Conservation (phyloP, 1,140 invertebrate genomes). For the Eumeta japonica region DNA sequence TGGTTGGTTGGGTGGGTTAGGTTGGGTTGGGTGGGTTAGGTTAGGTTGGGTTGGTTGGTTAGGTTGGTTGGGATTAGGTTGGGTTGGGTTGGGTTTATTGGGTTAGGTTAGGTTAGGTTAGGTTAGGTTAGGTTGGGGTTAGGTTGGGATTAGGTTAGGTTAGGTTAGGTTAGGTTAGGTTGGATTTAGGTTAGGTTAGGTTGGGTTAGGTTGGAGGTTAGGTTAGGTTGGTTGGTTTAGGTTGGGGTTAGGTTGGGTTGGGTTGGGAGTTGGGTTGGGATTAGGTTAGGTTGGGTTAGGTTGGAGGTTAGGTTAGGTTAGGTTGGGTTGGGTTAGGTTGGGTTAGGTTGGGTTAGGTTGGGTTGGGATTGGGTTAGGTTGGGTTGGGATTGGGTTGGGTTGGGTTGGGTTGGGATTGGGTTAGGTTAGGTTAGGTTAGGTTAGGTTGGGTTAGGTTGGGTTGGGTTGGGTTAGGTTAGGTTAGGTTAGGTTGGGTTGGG, state of each 20-base stretch:
- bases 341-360: constrained; percentile 29
- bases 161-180: constrained; percentile 29
- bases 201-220: too few species aligned
- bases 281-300: constrained; percentile 33
- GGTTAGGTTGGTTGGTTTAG: too few species aligned
- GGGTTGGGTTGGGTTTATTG: constrained; percentile 12
- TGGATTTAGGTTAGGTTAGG: constrained; percentile 33
- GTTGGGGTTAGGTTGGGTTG: too few species aligned
- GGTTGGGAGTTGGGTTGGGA: too few species aligned
- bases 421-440: constrained; percentile 30
- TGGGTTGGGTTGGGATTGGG: too few species aligned
- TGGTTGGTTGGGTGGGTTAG: constrained; percentile 13
- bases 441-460: constrained; percentile 24
- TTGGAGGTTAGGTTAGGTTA: too few species aligned
- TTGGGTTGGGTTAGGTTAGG: constrained; percentile 20
- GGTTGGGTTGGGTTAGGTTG: constrained; percentile 26
- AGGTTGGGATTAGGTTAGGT: too few species aligned
- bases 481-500: constrained; percentile 7
- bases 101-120: constrained; percentile 22
- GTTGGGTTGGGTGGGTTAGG: constrained; percentile 15
- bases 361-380: too few species aligned
- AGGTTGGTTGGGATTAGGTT: constrained; percentile 14
- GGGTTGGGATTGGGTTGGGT: too few species aligned
- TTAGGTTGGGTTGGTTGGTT: too few species aligned
- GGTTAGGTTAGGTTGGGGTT: constrained; percentile 28